Percentiles rank a stretch among this genome's conserved stretches.
Evolutionary conservation across 2,797 vertebrate species (phyloP).

Genomic region (Manis javanica): DNA sequence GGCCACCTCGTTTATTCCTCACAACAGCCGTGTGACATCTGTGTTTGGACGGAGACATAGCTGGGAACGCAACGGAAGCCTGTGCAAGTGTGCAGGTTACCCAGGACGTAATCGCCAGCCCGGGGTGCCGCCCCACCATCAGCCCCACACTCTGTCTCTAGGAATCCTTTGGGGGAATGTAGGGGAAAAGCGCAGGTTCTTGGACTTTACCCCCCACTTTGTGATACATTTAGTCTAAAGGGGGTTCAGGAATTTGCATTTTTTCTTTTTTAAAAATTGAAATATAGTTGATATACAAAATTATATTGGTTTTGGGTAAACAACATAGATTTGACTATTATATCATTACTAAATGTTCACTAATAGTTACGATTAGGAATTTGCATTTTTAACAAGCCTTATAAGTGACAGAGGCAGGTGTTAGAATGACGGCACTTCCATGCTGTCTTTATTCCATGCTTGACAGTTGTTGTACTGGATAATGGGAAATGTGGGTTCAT

Average conservation of each 20-base stretch:
- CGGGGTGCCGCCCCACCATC: neutral
- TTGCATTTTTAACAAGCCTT: neutral
- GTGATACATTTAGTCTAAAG: neutral
- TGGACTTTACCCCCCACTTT: neutral
- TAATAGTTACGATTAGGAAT: too few relatives aligned
- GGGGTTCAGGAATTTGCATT: too few relatives aligned
- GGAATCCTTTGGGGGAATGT: neutral
- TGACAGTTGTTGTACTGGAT: accelerated
- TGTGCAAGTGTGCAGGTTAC: neutral
- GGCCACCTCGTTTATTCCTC: neutral
- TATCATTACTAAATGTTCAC: too few relatives aligned
- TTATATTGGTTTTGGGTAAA: too few relatives aligned
- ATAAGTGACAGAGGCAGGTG: accelerated
- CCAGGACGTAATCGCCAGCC: too few relatives aligned
- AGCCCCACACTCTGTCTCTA: accelerated
- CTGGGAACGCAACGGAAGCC: neutral
- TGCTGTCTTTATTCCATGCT: accelerated
- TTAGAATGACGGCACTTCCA: accelerated
- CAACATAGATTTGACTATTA: too few relatives aligned
- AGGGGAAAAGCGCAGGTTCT: neutral
- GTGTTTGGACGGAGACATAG: neutral
- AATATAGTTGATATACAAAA: too few relatives aligned
- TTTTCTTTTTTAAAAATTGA: too few relatives aligned
- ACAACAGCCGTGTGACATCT: accelerated
- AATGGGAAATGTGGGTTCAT: neutral